Evolutionary conservation across 2,797 vertebrate genomes (phyloP).

Genomic region (Agapornis canus): DNA sequence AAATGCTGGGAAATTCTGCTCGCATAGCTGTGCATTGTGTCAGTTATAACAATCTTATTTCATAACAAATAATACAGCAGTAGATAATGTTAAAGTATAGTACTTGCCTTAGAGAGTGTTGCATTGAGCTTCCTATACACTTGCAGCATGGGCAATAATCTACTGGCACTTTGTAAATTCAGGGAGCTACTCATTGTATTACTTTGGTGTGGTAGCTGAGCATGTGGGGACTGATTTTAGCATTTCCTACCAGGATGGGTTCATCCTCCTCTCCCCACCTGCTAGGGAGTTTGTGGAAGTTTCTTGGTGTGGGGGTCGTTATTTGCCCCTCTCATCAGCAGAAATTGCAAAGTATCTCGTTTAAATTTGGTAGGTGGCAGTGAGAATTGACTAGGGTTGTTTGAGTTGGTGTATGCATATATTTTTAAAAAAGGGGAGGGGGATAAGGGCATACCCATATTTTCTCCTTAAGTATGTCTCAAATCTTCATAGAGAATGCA

Average conservation of each 20-base stretch:
- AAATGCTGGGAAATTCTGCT: not conserved
- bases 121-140: not conserved
- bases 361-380: not conserved
- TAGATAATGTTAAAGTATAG: not conserved
- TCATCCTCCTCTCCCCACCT: not conserved
- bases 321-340: not conserved
- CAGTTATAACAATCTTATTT: not conserved
- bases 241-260: not conserved
- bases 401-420: not conserved
- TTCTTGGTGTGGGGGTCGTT: not conserved
- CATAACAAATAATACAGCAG: not conserved
- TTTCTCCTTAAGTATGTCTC: not conserved
- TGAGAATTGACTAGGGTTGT: not conserved
- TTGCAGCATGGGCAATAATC: not conserved
- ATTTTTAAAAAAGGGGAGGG: rapidly evolving
- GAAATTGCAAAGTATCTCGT: not conserved
- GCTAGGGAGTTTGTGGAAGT: not conserved
- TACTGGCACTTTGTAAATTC: not conserved
- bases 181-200: not conserved
- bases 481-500: not conserved
- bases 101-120: not conserved
- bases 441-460: not conserved
- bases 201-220: not conserved
- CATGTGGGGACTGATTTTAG: not conserved
- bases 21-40: not conserved